Base-by-base conservation (phyloP, 2,113 vertebrate genomes). In the Nothobranchius furzeri region DNA sequence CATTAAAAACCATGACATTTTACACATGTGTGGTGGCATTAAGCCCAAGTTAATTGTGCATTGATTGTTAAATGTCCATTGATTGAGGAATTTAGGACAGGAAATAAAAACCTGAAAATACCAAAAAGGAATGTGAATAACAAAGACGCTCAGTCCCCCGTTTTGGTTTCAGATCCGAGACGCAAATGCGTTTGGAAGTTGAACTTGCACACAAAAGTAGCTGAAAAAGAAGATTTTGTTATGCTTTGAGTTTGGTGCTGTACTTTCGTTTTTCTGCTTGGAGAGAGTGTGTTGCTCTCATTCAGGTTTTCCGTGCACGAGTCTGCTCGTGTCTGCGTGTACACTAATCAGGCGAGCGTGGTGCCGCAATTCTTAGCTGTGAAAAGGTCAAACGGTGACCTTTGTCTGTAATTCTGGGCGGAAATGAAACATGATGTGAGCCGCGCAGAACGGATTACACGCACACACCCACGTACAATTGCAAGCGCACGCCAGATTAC, bases 351-450 rank as follows among this genome's bases (percentile, higher is more conserved):
- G 69, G 56, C 17, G 43, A 75, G 75, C 20, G 83, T 60, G 73
- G 78, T 47, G 56, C 59, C 8, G 83, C 86, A 65, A 81, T 72
- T 85, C 69, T 45, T 80, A 76, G 83, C 85, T 71, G 82, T 75
- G 79, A 86, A 90, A 91, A 90, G 87, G 90, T 89, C 88, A 89
- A 88, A 75, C 1, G 5, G 61, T 84, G 87, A 90, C 86, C 90
- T 91, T 91, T 88, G 79, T 79, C 75, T 86, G 79, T 85, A 85
- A 88, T 89, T 87, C 79, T 72, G 71, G 64, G 76, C 77, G 75
- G 75, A 89, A 89, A 89, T 88, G 88, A 88, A 88, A 86, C 88
- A 86, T 83, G 89, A 89, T 85, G 82, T 71, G 79, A 85, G 78
- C 72, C 60, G 0, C 84, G 72, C 53, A 13, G 63, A 83, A 52